A percentile compares a stretch with the other conserved stretches of the same genome.
phyloP scores from a whole-genome alignment of 1,140 invertebrate species.

The Drosophila eugracilis region DNA sequence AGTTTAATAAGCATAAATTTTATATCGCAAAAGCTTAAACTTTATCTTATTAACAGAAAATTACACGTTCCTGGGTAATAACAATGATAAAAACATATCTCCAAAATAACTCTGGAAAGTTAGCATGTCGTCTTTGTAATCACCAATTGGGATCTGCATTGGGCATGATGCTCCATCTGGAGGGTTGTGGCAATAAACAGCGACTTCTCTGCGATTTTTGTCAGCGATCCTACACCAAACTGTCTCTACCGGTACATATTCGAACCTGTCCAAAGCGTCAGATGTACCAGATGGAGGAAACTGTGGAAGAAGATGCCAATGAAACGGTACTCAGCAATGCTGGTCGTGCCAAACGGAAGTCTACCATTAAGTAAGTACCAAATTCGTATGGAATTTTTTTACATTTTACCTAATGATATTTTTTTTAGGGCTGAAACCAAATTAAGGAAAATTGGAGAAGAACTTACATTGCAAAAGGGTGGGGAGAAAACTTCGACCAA shows the following conservation, averaged over 20 bases:
- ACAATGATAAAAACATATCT: constrained; percentile 42
- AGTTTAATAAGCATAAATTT: background rate
- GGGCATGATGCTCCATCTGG: constrained; percentile 67
- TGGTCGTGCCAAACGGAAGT: constrained; percentile 64
- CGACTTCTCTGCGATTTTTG: constrained; percentile 58
- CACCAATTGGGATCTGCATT: constrained; percentile 49
- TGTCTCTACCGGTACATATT: constrained; percentile 27
- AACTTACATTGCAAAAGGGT: background rate
- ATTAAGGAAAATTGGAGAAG: constrained; percentile 54
- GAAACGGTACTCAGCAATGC: constrained; percentile 59
- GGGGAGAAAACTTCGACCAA: background rate
- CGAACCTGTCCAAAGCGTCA: constrained; percentile 37
- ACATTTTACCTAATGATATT: background rate
- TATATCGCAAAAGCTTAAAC: background rate
- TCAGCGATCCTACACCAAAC: constrained; percentile 37
- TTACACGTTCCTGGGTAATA: constrained; percentile 34
- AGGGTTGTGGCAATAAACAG: constrained; percentile 52
- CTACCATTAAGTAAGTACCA: constrained; percentile 59
- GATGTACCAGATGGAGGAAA: background rate
- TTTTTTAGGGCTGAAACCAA: constrained; percentile 72
- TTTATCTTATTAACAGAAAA: background rate
- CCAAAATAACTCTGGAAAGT: constrained; percentile 6
- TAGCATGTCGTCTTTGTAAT: constrained; percentile 64
- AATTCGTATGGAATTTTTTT: background rate
- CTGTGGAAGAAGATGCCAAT: background rate